Evolutionary conservation across 2,113 vertebrate species (phyloP).

Genomic region (Aegypius monachus): DNA sequence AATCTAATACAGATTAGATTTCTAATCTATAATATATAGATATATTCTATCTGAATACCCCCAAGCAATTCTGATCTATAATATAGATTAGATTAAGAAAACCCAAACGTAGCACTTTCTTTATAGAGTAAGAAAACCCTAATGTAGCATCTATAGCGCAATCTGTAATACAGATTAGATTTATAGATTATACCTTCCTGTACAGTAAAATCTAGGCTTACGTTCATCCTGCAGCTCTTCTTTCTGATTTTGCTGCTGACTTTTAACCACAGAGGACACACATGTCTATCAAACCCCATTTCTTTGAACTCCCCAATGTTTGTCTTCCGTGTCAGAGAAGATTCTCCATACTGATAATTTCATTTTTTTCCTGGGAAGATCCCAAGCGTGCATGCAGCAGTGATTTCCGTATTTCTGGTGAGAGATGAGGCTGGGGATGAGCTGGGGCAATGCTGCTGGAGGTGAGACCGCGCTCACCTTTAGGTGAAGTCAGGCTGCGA

Average conservation of each 20-base stretch:
- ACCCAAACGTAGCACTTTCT: not conserved
- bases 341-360: fast-evolving
- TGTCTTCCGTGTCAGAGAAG: fast-evolving
- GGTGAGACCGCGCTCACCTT: fast-evolving
- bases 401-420: fast-evolving
- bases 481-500: not conserved
- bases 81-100: not conserved
- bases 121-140: not conserved
- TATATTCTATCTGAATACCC: too few relatives aligned
- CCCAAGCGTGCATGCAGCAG: fast-evolving
- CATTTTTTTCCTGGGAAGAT: not conserved
- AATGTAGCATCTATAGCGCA: fast-evolving
- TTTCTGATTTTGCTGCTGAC: not conserved
- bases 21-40: not conserved
- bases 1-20: not conserved
- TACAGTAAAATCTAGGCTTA: not conserved
- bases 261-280: not conserved
- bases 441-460: not conserved
- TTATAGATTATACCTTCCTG: too few relatives aligned
- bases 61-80: not conserved
- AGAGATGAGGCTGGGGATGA: not conserved
- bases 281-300: fast-evolving
- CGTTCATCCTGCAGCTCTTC: not conserved
- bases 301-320: too few relatives aligned
- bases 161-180: fast-evolving